Evolutionary conservation across 2,113 vertebrate species (phyloP), one percentile per base, ranked within the genome.

Genomic region (Toxotes jaculatrix): DNA sequence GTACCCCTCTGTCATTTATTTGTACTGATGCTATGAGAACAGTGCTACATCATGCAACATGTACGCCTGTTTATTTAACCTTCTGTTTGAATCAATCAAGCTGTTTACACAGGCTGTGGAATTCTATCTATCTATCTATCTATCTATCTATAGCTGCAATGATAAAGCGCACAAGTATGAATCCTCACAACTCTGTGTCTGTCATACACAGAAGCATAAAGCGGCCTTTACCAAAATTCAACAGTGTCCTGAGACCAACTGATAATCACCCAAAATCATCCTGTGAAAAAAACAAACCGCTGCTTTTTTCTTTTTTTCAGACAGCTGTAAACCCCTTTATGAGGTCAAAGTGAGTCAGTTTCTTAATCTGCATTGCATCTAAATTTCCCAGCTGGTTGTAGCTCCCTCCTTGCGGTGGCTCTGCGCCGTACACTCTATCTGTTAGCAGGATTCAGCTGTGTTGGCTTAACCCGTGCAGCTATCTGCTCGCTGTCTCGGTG

Each of bases 401-500:
- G 36, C 49, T 74, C 36, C 43, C 76, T 80, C 62, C 70, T 71
- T 45, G 21, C 49, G 63, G 55, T 34, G 60, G 47, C 67, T 80
- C 55, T 76, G 27, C 27, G 27, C 27, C 27, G 27, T 27, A 27
- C 27, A 27, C 7, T 42, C 64, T 78, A 34, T 88, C 76, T 80
- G 84, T 79, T 81, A 81, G 76, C 79, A 74, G 59, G 64, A 84
- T 77, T 82, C 80, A 82, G 74, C 74, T 27, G 21, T 87, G 84
- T 82, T 72, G 55, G 51, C 70, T 74, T 71, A 83, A 72, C 76
- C 87, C 80, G 79, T 88, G 77, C 73, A 82, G 89, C 77, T 83
- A 81, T 82, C 74, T 67, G 83, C 70, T 67, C 27, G 75, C 72
- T 74, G 76, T 79, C 80, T 66, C 56, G 74, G 81, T 85, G 82